Base-by-base conservation (phyloP, 2,113 vertebrate species). In the Rhinopomastus cyanomelas region DNA sequence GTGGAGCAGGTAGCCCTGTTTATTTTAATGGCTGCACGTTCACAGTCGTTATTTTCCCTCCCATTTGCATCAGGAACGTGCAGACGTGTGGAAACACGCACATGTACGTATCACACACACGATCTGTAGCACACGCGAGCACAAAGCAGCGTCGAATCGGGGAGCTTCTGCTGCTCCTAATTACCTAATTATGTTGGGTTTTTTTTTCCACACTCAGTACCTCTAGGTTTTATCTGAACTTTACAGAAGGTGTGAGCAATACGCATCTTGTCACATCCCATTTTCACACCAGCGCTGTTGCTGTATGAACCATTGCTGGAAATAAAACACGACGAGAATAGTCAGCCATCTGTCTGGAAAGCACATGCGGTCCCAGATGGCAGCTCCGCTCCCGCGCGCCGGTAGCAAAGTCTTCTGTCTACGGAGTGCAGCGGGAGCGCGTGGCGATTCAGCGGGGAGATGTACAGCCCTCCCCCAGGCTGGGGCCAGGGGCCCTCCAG, bases 261-360 rank as follows among this genome's bases (percentile, higher is more conserved):
- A 95, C 86, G 18, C 85, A 94, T 96, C 94, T 95, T 89, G 32
- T 97, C 97, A 96, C 88, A 95, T 97, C 95, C 92, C 97, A 96
- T 96, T 96, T 97, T 96, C 96, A 80, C 95, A 95, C 91, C 72
- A 89, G 91, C 55, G 83, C 95, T 95, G 92, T 92, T 96, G 96
- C 95, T 90, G 94, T 95, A 97, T 84, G 95, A 97, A 95, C 96
- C 85, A 56, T 89, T 91, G 97, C 97, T 97, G 79, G 94, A 96
- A 97, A 96, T 96, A 96, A 96, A 95, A 92, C 96, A 96, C 68
- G 81, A 81, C 86, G 62, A 95, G 90, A 93, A 96, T 97, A 96
- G 92, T 82, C 94, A 92, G 96, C 97, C 97, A 96, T 97, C 97
- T 97, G 97, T 95, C 96, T 97, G 94, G 90, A 93, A 95, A 95